Evolutionary conservation across 2,797 vertebrate genomes (phyloP).

Genomic region (Parotocinclus haroldoi): DNA sequence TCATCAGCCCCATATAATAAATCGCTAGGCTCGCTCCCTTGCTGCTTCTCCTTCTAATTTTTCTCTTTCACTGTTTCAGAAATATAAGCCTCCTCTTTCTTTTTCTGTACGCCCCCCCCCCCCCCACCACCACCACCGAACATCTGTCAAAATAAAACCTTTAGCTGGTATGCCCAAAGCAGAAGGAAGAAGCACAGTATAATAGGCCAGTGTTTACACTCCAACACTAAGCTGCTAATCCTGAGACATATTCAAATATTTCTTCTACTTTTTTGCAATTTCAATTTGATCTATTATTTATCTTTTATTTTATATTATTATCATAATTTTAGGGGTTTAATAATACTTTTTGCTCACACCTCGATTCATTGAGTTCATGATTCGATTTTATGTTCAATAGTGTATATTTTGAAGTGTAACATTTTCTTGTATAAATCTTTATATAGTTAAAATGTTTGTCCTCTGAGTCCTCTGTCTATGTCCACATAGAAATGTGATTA

Average conservation of each 20-base stretch:
- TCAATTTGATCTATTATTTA: background rate
- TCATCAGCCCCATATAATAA: slow-evolving; percentile 37
- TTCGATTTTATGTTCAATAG: too few species aligned
- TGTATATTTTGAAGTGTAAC: too few species aligned
- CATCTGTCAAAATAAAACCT: slow-evolving; percentile 49
- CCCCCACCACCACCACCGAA: slow-evolving; percentile 15
- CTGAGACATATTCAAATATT: slow-evolving; percentile 16
- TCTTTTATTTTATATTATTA: background rate
- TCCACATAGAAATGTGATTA: too few species aligned
- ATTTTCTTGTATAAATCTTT: too few species aligned
- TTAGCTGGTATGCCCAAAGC: slow-evolving; percentile 32
- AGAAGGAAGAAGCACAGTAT: slow-evolving; percentile 27
- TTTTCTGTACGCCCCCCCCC: slow-evolving; percentile 10
- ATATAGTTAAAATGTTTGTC: too few species aligned
- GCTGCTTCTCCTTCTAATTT: too few species aligned
- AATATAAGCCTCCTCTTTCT: background rate
- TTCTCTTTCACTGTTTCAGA: too few species aligned
- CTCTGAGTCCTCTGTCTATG: too few species aligned
- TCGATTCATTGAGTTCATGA: too few species aligned
- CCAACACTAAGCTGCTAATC: slow-evolving; percentile 10
- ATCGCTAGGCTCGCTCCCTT: slow-evolving; percentile 30
- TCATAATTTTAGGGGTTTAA: too few species aligned
- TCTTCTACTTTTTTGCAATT: background rate
- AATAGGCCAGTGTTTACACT: slow-evolving; percentile 12
- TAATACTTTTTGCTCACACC: too few species aligned